Percentiles rank a stretch among this genome's conserved stretches.
These are phyloP conservation scores for Rhineura floridana DNA, from an alignment of 2,113 vertebrate genomes.

Conservation along the genomic window DNA sequence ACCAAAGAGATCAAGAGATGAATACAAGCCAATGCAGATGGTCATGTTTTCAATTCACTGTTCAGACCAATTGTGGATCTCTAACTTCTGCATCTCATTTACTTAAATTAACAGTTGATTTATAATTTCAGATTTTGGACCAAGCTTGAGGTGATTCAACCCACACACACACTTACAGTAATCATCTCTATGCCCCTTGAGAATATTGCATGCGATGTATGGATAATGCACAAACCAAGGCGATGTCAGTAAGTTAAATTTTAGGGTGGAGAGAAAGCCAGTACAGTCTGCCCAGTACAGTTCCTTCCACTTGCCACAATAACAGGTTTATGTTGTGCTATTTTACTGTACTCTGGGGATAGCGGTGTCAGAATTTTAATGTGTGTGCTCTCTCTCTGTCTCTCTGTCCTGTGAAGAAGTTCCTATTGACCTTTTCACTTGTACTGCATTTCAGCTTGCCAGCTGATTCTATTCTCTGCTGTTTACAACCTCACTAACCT, in stretches of 20 bases:
- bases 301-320: not conserved
- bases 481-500: slow-evolving; percentile 32
- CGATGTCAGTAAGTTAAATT: not conserved
- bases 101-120: not conserved
- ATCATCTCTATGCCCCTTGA: not conserved
- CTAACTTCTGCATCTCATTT: not conserved
- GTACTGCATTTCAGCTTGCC: slow-evolving; percentile 5
- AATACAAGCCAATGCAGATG: too few relatives aligned
- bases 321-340: not conserved
- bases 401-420: slow-evolving; percentile 2
- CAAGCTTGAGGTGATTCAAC: not conserved
- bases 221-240: not conserved
- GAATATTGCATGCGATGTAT: not conserved
- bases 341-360: slow-evolving; percentile 18
- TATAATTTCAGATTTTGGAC: slow-evolving; percentile 2
- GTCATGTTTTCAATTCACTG: not conserved
- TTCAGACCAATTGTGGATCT: not conserved
- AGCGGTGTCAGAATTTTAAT: slow-evolving; percentile 21
- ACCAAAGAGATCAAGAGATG: not conserved
- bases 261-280: not conserved
- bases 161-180: not conserved
- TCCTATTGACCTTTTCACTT: slow-evolving; percentile 31
- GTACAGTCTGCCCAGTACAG: not conserved
- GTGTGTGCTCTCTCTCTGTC: not conserved
- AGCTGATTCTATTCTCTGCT: slow-evolving; percentile 4